Base-by-base conservation (phyloP, 2,888 invertebrate species). In the Diarsia dahlii region DNA sequence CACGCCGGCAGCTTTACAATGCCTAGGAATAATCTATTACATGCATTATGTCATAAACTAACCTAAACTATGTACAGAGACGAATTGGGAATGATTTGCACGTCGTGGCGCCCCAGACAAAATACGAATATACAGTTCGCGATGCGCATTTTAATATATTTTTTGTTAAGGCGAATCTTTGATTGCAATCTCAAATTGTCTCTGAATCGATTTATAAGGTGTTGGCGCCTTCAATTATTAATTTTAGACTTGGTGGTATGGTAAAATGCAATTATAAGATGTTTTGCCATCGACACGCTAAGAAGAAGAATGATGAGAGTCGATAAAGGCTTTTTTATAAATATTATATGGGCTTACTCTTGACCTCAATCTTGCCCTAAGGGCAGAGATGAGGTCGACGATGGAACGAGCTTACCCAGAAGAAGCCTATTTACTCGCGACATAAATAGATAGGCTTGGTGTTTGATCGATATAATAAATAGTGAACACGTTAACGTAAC, bases 101-200 rank as follows among this genome's bases (percentile, higher is more conserved):
- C 90, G 91, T 86, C 23, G 67, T 20, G 90, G 90, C 91, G 92
- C 92, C 89, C 92, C 89, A 92, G 92, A 92, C 92, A 84, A 77
- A 84, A 84, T 87, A 87, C 75, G 79, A 87, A 90, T 90, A 87
- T 88, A 86, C 78, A 62, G 70, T 80, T 71, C 89, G 90, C 88
- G 88, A 5, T 71, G 15, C 66, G 92, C 88, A 92, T 91, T 85
- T 69, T 76, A 87, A 88, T 90, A 66, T 58, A 63, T 50, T 81
- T 79, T 84, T 84, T 76, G 46, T 88, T 89, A 90, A 89, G 90
- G 89, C 74, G 85, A 82, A 84, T 73, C 58, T 75, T 71, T 50
- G 72, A 81, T 79, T 71, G 58, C 39, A 10, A 73, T 74, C 8
- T 39, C 39, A 39, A 39, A 39, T 39, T 39, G 39, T 39, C 71